Evolutionary conservation across 1,140 invertebrate genomes (phyloP).

Genomic region (Goniozus legneri): DNA sequence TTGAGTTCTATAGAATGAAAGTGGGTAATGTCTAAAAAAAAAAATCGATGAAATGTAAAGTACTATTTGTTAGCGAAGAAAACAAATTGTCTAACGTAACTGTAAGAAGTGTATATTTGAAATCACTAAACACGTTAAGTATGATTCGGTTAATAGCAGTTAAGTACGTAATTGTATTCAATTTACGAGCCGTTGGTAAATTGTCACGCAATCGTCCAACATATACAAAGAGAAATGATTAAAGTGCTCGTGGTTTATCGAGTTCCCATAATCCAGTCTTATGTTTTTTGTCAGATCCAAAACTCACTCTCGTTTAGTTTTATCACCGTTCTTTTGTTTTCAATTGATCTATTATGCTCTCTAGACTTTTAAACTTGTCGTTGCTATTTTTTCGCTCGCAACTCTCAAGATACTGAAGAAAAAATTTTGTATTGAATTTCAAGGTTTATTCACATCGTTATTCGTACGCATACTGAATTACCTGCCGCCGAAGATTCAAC

Average conservation of each 20-base stretch:
- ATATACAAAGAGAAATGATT: constrained; percentile 23
- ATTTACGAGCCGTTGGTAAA: constrained; percentile 11
- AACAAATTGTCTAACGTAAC: too few relatives aligned
- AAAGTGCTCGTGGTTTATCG: constrained; percentile 17
- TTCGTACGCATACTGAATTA: too few relatives aligned
- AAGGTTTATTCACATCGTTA: too few relatives aligned
- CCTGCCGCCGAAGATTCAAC: constrained; percentile 24
- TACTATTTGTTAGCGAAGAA: too few relatives aligned
- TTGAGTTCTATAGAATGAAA: too few relatives aligned
- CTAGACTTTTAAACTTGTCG: too few relatives aligned
- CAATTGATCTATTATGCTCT: too few relatives aligned
- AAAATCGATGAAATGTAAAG: too few relatives aligned
- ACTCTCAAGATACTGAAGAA: neutral
- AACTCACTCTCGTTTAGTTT: too few relatives aligned
- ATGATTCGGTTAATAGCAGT: constrained; percentile 7
- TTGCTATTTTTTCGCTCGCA: too few relatives aligned
- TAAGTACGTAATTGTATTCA: constrained; percentile 9
- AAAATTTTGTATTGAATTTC: neutral
- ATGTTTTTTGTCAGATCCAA: constrained; percentile 14
- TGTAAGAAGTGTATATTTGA: constrained; percentile 13
- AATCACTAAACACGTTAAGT: constrained; percentile 13
- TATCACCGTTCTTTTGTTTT: too few relatives aligned
- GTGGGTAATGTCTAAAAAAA: too few relatives aligned
- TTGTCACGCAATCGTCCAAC: constrained; percentile 23
- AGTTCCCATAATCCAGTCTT: constrained; percentile 15